Evolutionary conservation across 2,888 invertebrate species (phyloP), one percentile per base, ranked within the genome.

Genomic region (Drosophila emarginata): DNA sequence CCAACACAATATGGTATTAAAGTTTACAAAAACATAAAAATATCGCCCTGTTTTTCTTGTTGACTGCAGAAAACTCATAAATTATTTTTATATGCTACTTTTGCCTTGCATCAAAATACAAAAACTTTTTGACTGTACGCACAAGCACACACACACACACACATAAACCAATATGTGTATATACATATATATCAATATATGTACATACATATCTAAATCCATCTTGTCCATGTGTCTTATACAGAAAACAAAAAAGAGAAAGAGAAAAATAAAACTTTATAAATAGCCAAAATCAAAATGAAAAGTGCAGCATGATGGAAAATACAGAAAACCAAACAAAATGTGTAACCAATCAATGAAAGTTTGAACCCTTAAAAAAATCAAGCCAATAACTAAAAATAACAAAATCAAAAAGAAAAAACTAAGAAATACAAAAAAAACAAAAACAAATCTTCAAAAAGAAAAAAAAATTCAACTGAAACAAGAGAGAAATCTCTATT

Each of bases 11-110:
- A 62, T 56, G 60, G 18, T 32, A 67, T 54, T 67, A 62, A 67
- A 64, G 66, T 69, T 71, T 61, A 57, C 57, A 58, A 70, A 84
- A 66, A 67, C 63, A 72, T 76, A 45, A 68, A 64, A 72, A 57
- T 67, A 54, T 21, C 56, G 51, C 66, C 62, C 36, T 32, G 54
- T 11, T 54, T 18, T 54, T 14, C 54, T 54, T 54, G 61, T 62
- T 64, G 67, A 63, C 67, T 74, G 80, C 76, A 79, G 87, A 81
- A 78, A 88, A 89, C 85, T 87, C 89, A 81, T 87, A 89, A 89
- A 87, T 87, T 79, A 71, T 69, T 79, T 86, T 83, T 72, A 79
- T 77, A 76, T 78, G 74, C 74, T 53, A 67, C 59, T 39, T 54
- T 54, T 69, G 28, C 67, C 61, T 50, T 50, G 60, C 58, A 60